Conservation (phyloP, 2,888 invertebrate genomes). For the Eutolmus rufibarbis region DNA sequence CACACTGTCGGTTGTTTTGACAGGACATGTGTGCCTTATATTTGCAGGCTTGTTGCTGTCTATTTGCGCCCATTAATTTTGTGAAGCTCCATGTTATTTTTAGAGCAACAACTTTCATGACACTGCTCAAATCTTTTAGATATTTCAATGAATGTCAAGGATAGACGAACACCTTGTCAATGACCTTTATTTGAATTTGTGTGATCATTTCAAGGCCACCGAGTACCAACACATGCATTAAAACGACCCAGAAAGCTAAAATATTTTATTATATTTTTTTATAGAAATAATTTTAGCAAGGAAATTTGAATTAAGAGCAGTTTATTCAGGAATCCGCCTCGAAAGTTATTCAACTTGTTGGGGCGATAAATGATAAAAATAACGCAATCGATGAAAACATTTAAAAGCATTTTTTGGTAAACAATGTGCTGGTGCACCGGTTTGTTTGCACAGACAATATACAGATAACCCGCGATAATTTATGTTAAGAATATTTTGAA, state of each 20-base stretch:
- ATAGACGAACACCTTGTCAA: not conserved
- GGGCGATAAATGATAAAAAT: not conserved
- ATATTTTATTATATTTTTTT: not conserved
- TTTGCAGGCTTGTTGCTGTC: not conserved
- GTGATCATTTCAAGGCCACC: not conserved
- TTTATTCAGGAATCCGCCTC: not conserved
- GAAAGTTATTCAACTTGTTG: not conserved
- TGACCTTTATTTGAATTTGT: not conserved
- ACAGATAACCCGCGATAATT: not conserved
- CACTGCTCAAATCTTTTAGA: not conserved
- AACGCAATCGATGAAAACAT: not conserved
- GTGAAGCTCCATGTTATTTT: not conserved
- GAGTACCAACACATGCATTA: not conserved
- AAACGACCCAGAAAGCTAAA: not conserved
- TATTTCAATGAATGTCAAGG: conserved; percentile 28
- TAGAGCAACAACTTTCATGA: not conserved
- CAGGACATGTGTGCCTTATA: not conserved
- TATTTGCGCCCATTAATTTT: not conserved
- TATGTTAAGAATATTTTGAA: not conserved
- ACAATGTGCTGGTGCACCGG: not conserved
- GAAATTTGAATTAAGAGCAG: not conserved
- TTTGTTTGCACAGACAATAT: not conserved
- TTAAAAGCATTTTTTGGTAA: not conserved
- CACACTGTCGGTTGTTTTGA: not conserved
- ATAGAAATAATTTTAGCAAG: not conserved